Percentiles rank a stretch among this genome's conserved stretches.
Conservation (phyloP, 2,113 vertebrate genomes). For the Catharus minimus region DNA sequence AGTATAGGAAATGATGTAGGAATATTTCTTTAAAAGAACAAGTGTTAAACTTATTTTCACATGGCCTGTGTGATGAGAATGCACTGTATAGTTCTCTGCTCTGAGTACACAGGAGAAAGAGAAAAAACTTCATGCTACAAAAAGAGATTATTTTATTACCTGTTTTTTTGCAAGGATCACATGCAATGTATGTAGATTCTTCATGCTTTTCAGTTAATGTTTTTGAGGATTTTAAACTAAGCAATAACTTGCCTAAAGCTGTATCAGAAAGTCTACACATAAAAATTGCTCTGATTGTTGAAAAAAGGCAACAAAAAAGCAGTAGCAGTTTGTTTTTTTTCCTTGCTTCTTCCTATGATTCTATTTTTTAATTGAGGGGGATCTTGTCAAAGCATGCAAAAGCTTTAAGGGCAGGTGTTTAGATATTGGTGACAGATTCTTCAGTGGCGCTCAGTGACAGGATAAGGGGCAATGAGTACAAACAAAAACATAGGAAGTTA, state of each 20-base stretch:
- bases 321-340: background rate
- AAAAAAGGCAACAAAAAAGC: background rate
- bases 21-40: background rate
- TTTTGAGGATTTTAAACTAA: background rate
- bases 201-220: background rate
- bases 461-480: rapidly evolving
- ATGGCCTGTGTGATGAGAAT: background rate
- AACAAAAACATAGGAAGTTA: background rate
- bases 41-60: background rate
- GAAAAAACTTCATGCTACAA: background rate
- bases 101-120: background rate
- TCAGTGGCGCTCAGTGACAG: background rate
- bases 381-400: background rate
- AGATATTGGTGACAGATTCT: background rate
- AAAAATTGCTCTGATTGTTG: background rate
- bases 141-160: background rate
- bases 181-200: background rate
- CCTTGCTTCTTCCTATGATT: background rate
- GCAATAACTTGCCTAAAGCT: background rate
- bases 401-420: background rate
- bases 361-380: background rate
- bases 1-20: background rate
- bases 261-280: background rate
- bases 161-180: background rate
- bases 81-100: background rate